phyloP scores from a whole-genome alignment of 2,888 invertebrate species.

The Ennomos quercinarius region DNA sequence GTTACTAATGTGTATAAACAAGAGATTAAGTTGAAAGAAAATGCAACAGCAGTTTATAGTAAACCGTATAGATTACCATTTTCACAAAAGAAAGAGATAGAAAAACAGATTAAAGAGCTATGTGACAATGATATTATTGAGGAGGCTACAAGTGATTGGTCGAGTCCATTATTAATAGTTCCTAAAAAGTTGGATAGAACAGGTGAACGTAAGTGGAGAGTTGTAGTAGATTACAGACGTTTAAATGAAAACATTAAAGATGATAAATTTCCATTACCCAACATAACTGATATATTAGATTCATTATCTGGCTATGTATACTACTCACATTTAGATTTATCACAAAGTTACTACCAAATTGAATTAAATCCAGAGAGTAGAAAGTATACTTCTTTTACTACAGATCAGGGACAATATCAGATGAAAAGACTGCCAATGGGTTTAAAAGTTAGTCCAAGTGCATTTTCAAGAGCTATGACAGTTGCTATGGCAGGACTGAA shows the following conservation, averaged over 20 bases:
- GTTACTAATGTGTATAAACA: constrained; percentile 33
- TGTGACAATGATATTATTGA: constrained; percentile 35
- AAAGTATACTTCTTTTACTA: constrained; percentile 34
- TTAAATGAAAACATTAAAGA: constrained; percentile 31
- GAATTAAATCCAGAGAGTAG: constrained; percentile 25
- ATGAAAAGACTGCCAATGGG: constrained; percentile 33
- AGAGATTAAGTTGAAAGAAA: constrained; percentile 32
- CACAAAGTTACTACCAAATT: constrained; percentile 31
- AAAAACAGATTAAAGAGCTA: constrained; percentile 33
- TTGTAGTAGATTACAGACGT: constrained; percentile 38
- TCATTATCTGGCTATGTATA: constrained; percentile 33
- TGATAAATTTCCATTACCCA: no score
- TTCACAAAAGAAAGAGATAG: constrained; percentile 28
- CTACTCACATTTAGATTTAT: constrained; percentile 30
- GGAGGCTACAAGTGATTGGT: constrained; percentile 31
- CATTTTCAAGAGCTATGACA: constrained; percentile 33
- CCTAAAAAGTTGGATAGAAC: constrained; percentile 42
- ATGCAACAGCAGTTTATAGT: constrained; percentile 20
- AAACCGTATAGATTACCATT: constrained; percentile 40
- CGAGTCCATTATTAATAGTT: constrained; percentile 39
- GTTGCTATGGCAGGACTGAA: constrained; percentile 34
- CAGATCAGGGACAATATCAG: constrained; percentile 26
- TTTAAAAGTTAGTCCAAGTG: constrained; percentile 29
- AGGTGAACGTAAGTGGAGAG: constrained; percentile 30
- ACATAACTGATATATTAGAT: constrained; percentile 37